These are phyloP conservation scores for Pleuronectes platessa DNA, from an alignment of 2,113 vertebrate genomes.

Conservation along the genomic window DNA sequence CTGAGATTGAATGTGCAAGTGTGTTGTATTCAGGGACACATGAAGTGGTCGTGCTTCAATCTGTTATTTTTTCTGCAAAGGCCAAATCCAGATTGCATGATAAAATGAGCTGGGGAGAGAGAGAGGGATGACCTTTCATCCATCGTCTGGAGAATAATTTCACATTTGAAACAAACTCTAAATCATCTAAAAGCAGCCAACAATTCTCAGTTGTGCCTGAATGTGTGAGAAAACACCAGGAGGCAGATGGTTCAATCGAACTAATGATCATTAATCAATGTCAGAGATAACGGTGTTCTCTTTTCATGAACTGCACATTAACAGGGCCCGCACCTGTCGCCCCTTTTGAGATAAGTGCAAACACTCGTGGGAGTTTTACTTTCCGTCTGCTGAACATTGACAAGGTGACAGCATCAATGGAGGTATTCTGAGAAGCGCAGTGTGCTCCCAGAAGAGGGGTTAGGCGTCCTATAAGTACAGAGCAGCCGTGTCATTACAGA, in stretches of 20 bases:
- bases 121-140: slow-evolving; percentile 7
- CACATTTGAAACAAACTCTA: slow-evolving; percentile 5
- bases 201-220: background rate
- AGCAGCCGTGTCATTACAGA: background rate
- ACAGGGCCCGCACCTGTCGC: background rate
- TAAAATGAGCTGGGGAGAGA: slow-evolving; percentile 23
- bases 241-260: slow-evolving; percentile 42
- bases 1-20: background rate
- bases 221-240: slow-evolving; percentile 4
- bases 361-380: slow-evolving; percentile 11
- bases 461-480: slow-evolving; percentile 48
- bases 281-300: slow-evolving; percentile 10
- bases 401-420: slow-evolving; percentile 1
- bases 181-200: background rate
- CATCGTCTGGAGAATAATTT: slow-evolving; percentile 1
- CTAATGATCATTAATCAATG: slow-evolving; percentile 6
- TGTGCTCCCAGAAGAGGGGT: slow-evolving; percentile 29
- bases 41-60: background rate
- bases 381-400: background rate
- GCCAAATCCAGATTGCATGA: slow-evolving; percentile 25
- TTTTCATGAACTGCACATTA: slow-evolving; percentile 24
- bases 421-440: background rate
- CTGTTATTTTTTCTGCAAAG: slow-evolving; percentile 19
- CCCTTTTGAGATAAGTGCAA: slow-evolving; percentile 24
- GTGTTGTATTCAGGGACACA: background rate